Base-by-base conservation (phyloP, 1,140 invertebrate genomes). In the Eubasilissa regina region DNA sequence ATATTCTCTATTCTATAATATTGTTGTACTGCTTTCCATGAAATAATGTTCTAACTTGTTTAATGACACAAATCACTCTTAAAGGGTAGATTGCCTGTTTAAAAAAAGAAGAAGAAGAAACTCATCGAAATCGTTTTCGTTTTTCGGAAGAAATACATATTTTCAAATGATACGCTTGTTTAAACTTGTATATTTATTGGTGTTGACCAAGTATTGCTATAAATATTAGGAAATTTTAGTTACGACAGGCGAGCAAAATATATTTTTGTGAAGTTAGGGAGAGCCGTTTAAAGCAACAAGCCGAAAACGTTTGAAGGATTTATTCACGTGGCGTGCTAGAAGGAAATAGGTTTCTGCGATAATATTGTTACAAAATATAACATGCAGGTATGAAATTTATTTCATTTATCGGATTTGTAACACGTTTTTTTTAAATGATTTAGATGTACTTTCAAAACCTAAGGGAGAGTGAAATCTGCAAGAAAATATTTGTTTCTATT, bases 241-340 rank as follows among this genome's bases (percentile, higher is more conserved):
- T 64, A 64, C 35, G 60, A 64, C 60, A 64, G 60, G 60, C 60
- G 60, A 64, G 35, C 35, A 64, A 64, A 64, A 64, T 64, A 64
- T 43, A 64, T 43, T 43, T 56, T 64, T 12, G 10, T 64, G 60
- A 64, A 64, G 60, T 64, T 25, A 58, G 11, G 60, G 60, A 11
- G 25, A 64, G 35, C 60, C 10, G 35, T 43, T 58, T 58, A 58
- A 64, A 64, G 60, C 60, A 64, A 64, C 60, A 64, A 64, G 60
- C 60, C 60, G 60, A 64, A 64, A 64, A 51, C 35, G 58, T 43
- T 64, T 7, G 60, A 64, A 13, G 60, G 60, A 64, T 64, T 64
- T 64, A 64, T 64, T 64, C 19, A 25, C 60, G 7, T 64, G 4
- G 60, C 60, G 60, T 64, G 60, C 13, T 64, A n/a, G 35, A 35